Base-by-base conservation (phyloP, 2,888 invertebrate species). In the Cosmopolites sordidus region DNA sequence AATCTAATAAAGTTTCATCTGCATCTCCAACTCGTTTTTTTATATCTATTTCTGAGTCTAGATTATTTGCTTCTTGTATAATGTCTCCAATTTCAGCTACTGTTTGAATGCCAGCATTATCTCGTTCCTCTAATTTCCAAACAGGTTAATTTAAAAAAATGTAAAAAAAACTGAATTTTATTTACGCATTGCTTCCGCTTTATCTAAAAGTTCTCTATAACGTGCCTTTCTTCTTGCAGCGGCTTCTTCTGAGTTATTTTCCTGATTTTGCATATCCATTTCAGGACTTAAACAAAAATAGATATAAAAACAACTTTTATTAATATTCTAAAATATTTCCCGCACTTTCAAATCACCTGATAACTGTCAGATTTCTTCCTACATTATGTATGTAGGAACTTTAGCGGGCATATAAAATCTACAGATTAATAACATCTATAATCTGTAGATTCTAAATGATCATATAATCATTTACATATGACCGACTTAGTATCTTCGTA, bases 1-100 rank as follows among this genome's bases (percentile, higher is more conserved):
- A 66, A 61, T 73, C 71, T 41, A 73, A 59, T 44, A 70, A 57
- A 27, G 69, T 72, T 61, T 73, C 73, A 56, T 72, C 70, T 9
- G 69, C 63, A 62, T 70, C 62, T 43, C 64, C 64, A 16, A 69
- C 66, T 46, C 67, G 60, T n/a, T 69, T 62, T 43, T 63, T 60
- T 47, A 70, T 66, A 43, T 63, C 56, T 40, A 64, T 64, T 54
- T 70, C 65, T 30, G 60, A 52, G 45, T 66, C 64, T 17, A 73
- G 57, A n/a, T 46, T 14, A 52, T 69, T 68, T 12, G 65, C 66
- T 59, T 67, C 62, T 39, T 60, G 58, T 5, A 72, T 53, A 22
- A 73, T 66, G 30, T 62, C 56, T 16, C 66, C 64, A 37, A 72
- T 56, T 49, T 66, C 65, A 27, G 59, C 60, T n/a, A 64, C 63